These are phyloP conservation scores for Tachina fera DNA, from an alignment of 2,888 invertebrate genomes.

Conservation along the genomic window DNA sequence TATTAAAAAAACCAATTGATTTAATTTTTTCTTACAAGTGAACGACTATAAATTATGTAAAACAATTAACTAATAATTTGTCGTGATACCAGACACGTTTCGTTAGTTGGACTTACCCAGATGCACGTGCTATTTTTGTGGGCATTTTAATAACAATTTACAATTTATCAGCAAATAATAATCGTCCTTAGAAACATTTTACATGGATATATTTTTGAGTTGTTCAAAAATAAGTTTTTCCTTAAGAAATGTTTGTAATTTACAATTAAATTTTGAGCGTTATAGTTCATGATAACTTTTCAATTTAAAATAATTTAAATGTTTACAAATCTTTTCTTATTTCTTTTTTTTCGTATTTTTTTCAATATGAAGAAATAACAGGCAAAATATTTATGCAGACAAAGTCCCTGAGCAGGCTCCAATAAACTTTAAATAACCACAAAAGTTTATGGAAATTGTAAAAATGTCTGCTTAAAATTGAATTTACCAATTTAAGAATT, in stretches of 20 bases:
- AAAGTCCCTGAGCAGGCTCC: slow-evolving; percentile 31
- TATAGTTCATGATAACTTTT: background rate
- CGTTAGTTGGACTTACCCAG: background rate
- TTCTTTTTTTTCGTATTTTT: background rate
- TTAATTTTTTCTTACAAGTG: background rate
- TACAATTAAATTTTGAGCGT: too few relatives aligned
- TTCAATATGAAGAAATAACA: background rate
- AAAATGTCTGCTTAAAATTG: slow-evolving; percentile 31
- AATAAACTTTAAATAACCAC: slow-evolving; percentile 16
- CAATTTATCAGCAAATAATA: too few relatives aligned
- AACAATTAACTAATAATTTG: slow-evolving; percentile 17
- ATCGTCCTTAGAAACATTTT: too few relatives aligned
- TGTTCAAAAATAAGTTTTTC: background rate
- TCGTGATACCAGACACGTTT: slow-evolving; percentile 9
- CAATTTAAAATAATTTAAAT: background rate
- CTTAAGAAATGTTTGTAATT: background rate
- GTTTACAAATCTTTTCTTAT: slow-evolving; percentile 3
- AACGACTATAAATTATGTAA: background rate
- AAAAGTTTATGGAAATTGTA: slow-evolving; percentile 14
- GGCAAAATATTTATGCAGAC: slow-evolving; percentile 19
- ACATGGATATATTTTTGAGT: too few relatives aligned
- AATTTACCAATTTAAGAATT: slow-evolving; percentile 29
- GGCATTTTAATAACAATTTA: background rate
- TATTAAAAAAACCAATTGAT: background rate
- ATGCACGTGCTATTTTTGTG: background rate